Conservation (phyloP, 2,888 invertebrate genomes). For the Ernsta delagoae region DNA sequence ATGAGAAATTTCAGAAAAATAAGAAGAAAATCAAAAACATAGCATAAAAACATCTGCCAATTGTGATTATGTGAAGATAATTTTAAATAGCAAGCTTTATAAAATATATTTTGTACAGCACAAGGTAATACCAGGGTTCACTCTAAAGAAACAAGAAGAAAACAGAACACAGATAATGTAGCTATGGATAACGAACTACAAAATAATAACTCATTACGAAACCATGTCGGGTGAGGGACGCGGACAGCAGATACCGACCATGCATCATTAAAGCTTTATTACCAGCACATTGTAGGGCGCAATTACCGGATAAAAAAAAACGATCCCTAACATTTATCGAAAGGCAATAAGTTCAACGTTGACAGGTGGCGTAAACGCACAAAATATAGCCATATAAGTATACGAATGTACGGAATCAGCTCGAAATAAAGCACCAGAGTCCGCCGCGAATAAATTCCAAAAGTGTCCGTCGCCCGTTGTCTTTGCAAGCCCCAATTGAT, state of each 20-base stretch:
- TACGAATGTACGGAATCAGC: slow-evolving; percentile 38
- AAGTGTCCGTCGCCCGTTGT: slow-evolving; percentile 66
- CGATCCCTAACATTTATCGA: slow-evolving; percentile 36
- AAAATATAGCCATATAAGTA: slow-evolving; percentile 35
- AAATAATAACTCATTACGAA: slow-evolving; percentile 37
- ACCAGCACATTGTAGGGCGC: slow-evolving; percentile 38
- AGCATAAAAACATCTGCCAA: too few species aligned
- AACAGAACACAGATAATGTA: slow-evolving; percentile 29
- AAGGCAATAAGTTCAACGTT: slow-evolving; percentile 49
- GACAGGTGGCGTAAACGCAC: slow-evolving; percentile 44
- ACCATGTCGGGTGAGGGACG: slow-evolving; percentile 36
- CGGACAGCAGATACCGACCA: slow-evolving; percentile 36
- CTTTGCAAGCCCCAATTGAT: slow-evolving; percentile 62
- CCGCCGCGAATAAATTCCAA: slow-evolving; percentile 65
- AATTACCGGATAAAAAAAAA: slow-evolving; percentile 35
- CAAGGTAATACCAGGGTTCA: slow-evolving; percentile 12
- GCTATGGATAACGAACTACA: slow-evolving; percentile 37
- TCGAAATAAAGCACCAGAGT: slow-evolving; percentile 53
- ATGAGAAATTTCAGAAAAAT: too few species aligned
- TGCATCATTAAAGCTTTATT: slow-evolving; percentile 38
- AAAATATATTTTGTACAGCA: neutral
- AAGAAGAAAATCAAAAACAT: too few species aligned
- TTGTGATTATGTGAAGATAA: too few species aligned
- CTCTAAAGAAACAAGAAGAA: slow-evolving; percentile 21
- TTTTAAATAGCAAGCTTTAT: neutral